A percentile compares a stretch with the other conserved stretches of the same genome.
phyloP scores from a whole-genome alignment of 1,140 invertebrate species.

The Nixonia krombeini region DNA sequence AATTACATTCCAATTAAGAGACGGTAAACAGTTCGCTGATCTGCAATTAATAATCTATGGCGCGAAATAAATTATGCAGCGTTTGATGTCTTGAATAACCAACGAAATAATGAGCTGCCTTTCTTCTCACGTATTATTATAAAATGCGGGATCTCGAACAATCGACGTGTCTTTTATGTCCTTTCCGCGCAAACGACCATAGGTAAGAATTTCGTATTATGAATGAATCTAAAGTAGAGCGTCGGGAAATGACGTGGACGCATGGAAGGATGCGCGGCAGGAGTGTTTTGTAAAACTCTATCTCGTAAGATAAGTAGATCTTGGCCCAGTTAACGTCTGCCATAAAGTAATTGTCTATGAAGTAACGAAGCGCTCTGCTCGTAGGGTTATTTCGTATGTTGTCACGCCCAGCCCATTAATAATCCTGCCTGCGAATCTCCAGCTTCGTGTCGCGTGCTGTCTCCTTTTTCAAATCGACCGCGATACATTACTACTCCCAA shows the following conservation, averaged over 20 bases:
- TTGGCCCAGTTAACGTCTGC: conserved; percentile 56
- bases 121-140: not conserved
- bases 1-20: too few relatives aligned
- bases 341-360: conserved; percentile 36
- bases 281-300: conserved; percentile 7
- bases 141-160: not conserved
- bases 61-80: too few relatives aligned
- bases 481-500: conserved; percentile 1
- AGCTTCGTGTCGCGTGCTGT: not conserved
- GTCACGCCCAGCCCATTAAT: conserved; percentile 65
- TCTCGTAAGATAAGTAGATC: conserved; percentile 51
- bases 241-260: not conserved
- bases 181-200: not conserved
- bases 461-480: conserved; percentile 9
- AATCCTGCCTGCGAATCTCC: conserved; percentile 55
- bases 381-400: conserved; percentile 59
- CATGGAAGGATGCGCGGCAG: conserved; percentile 4
- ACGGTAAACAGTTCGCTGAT: too few relatives aligned
- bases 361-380: conserved; percentile 20
- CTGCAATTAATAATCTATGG: too few relatives aligned
- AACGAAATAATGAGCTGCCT: not conserved
- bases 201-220: not conserved
- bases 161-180: not conserved
- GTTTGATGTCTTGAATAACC: too few relatives aligned
- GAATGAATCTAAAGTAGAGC: not conserved